phyloP scores from a whole-genome alignment of 2,113 vertebrate genomes.

The Setophaga petechia region DNA sequence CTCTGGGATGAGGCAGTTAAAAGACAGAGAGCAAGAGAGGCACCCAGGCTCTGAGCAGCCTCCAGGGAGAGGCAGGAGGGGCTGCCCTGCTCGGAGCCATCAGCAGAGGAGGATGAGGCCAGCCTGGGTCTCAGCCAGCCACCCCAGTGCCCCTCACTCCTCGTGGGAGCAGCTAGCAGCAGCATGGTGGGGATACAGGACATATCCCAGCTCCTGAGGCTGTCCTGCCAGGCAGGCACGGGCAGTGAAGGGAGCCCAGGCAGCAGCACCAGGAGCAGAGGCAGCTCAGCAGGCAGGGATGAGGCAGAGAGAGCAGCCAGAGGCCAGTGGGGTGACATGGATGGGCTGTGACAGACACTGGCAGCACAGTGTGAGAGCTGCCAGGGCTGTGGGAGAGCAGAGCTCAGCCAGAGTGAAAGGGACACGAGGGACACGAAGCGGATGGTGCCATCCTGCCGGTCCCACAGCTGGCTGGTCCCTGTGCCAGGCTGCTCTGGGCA shows the following conservation, averaged over 20 bases:
- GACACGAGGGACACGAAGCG: fast-evolving
- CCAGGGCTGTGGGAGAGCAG: neutral
- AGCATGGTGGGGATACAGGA: neutral
- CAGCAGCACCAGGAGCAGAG: neutral
- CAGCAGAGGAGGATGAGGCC: neutral
- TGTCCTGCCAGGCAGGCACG: neutral
- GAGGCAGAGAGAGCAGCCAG: neutral
- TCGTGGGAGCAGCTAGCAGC: neutral
- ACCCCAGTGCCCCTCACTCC: neutral
- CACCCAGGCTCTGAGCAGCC: neutral
- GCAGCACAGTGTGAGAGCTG: neutral
- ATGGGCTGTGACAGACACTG: conserved; percentile 11
- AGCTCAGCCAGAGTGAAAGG: neutral
- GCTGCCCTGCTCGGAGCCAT: fast-evolving
- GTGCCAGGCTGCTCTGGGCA: neutral
- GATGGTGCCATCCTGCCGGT: neutral
- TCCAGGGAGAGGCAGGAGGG: neutral
- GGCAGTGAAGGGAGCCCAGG: neutral
- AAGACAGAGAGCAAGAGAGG: neutral
- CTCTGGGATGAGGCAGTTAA: neutral
- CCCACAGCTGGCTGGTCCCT: neutral
- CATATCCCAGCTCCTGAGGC: neutral
- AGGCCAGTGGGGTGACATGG: neutral
- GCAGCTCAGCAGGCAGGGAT: neutral
- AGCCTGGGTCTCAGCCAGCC: neutral